Conservation (phyloP, 92 coral and sea anemone species). For the Porites evermanni region DNA sequence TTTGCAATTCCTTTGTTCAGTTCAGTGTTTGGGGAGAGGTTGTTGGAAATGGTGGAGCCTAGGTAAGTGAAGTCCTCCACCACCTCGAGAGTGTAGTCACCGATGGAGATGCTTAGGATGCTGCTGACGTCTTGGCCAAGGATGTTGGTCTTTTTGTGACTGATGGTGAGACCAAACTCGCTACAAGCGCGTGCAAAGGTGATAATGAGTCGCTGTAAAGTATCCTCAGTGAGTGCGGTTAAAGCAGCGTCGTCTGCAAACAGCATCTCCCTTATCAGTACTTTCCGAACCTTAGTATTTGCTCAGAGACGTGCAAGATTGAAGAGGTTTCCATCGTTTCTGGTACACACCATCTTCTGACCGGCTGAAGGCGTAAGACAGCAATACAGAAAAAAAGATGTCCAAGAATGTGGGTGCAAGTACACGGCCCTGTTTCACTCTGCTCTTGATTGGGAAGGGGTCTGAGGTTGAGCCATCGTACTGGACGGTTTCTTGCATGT, state of each 20-base stretch:
- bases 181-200: not conserved
- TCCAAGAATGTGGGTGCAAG: constrained; percentile 46
- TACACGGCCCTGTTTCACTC: constrained; percentile 51
- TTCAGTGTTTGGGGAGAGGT: not conserved
- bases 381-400: no score
- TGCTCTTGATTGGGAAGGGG: not conserved
- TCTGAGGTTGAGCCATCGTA: constrained; percentile 33
- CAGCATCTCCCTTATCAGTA: no score
- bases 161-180: not conserved
- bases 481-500: not conserved
- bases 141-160: no score
- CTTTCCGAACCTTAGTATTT: not conserved
- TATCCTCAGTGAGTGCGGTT: no score
- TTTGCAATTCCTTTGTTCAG: not conserved
- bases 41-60: not conserved
- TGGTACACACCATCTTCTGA: constrained; percentile 8
- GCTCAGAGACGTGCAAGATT: constrained; percentile 2
- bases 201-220: not conserved
- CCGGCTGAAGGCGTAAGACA: not conserved
- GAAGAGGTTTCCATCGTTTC: not conserved
- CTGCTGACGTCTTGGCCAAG: no score
- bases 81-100: no score
- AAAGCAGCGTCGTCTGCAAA: no score
- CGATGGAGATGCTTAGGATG: no score
- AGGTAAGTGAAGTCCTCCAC: no score